Base-by-base conservation (phyloP, 30 jellyfish, hydroid and myxozoan genomes). In the Aurelia sp. region DNA sequence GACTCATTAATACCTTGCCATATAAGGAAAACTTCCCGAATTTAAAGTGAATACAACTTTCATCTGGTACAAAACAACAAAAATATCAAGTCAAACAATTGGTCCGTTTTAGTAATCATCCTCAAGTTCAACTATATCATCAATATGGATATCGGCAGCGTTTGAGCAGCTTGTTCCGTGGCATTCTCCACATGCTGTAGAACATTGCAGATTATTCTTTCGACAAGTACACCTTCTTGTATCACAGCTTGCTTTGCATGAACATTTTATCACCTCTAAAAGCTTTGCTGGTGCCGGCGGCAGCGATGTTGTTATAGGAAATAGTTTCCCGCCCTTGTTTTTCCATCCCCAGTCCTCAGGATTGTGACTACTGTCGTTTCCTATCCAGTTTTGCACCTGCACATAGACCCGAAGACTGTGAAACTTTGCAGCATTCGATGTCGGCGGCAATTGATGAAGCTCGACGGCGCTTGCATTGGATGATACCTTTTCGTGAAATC, bases 291-390 rank as follows among this genome's bases (percentile, higher is more conserved):
- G 86, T 35, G 92, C 87, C 76, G 86, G 69, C 18, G 70, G 75
- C 47, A 82, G 76, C 64, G 64, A 52, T 23, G 78, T 67, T 16
- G 86, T 52, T 27, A 31, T 23, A 48, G 86, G 86, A 61, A 82
- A 30, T 30, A 68, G 75, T 68, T 51, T 44, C 35, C 37, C 86
- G 62, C 31, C 40, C 66, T 67, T 82, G 27, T 27, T 13, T 79
- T 17, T 18, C 92, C 92, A 82, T 59, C 92, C 86, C 87, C 87
- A 70, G 55, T 82, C 72, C 47, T 48, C 72, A 3, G 90, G 69
- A 67, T 82, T 33, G 18, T 62, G 77, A 52, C 40, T 68, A 40
- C 72, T 33, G 66, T 35, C 92, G 58, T 67, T 82, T 27, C 88
- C 23, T 27, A 61, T 21, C 86, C 86, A 67, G 53, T 82, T 44